Base-by-base conservation (phyloP, 1,140 invertebrate species). In the Leptopilina clavipes region DNA sequence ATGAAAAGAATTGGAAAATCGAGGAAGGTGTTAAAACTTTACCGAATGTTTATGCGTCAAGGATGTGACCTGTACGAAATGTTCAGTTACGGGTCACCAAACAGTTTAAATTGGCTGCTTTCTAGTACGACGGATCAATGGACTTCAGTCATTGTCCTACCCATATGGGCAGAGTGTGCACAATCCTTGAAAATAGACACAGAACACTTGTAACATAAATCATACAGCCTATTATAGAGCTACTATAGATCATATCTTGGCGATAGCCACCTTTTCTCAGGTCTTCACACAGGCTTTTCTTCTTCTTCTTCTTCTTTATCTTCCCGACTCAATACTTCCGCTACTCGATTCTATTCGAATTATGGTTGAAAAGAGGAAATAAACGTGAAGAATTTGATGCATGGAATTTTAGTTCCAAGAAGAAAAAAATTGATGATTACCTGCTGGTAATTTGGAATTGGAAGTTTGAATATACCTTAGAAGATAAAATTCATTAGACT, bases 151-250 rank as follows among this genome's bases (percentile, higher is more conserved):
- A 80, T 86, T 83, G 81, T 86, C 81, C 82, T 82, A 79, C 56
- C 54, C 77, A 84, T 82, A 82, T 81, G 80, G 75, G 77, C 76
- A 81, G 70, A 72, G 12, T 65, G 12, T 65, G 19, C 65, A 43
- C 40, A 72, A 37, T 59, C 71, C 79, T 86, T 87, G 82, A 83
- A 86, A 88, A 85, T 82, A 79, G 74, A 76, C 78, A 70, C 79
- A 80, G 78, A 76, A 76, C 75, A 76, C 77, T 73, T 73, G 70
- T 80, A 83, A 86, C 87, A 87, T 89, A 89, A 89, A 89, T 89
- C 87, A 89, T 89, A 88, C 73, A 87, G 82, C 83, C 86, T 80
- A 87, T 89, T 89, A 89, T 83, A 83, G 85, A 74, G 83, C 84
- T 85, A 86, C 83, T 86, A 65, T 31, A 88, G 87, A 89, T 89